Base-by-base conservation (phyloP, 2,797 vertebrate genomes). In the Hoplostethus atlanticus region DNA sequence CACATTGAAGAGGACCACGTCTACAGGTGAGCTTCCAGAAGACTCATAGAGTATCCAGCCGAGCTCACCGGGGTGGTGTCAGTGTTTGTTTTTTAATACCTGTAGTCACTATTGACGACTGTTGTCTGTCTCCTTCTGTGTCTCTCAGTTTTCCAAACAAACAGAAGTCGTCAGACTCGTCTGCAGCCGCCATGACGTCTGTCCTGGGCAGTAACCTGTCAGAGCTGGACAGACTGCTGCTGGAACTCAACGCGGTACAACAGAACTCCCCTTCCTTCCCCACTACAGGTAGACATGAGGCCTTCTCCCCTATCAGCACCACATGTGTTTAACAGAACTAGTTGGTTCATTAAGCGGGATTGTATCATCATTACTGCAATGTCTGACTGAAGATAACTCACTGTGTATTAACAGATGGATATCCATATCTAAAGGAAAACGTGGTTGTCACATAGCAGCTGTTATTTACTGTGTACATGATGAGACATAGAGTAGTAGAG, bases 161-260 rank as follows among this genome's bases (percentile, higher is more conserved):
- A 90, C 97, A 96, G 91, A 99, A 98, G 90, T 95, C 96, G 2
- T 92, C 92, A 0, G 97, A 98, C 66, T 94, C 96, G 0, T 97
- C 98, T 5, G 94, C 96, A 1, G 92, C 95, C 2, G 91, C 97
- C 86, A 97, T 97, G 95, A 96, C 95, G 73, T 94, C 97, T 30
- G 96, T 95, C 5, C 84, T 98, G 89, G 98, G 97, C 79, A 97
- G 95, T 81, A 99, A 99, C 91, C 94, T 99, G 25, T 99, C 98
- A 0, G 98, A 99, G 91, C 95, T 99, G 21, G 98, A 99, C 92
- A 94, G 97, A 34, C 95, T 99, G 65, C 94, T 99, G 63, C 91
- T 98, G 88, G 98, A 99, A 74, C 95, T 99, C 56, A 99, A 99
- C 0, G 96, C 97, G 0, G 98, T 99, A 74, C 98, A 99, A 63